Percentiles rank a stretch among this genome's conserved stretches.
These are phyloP conservation scores for Acomys russatus DNA, from an alignment of 2,797 vertebrate species.

Conservation along the genomic window DNA sequence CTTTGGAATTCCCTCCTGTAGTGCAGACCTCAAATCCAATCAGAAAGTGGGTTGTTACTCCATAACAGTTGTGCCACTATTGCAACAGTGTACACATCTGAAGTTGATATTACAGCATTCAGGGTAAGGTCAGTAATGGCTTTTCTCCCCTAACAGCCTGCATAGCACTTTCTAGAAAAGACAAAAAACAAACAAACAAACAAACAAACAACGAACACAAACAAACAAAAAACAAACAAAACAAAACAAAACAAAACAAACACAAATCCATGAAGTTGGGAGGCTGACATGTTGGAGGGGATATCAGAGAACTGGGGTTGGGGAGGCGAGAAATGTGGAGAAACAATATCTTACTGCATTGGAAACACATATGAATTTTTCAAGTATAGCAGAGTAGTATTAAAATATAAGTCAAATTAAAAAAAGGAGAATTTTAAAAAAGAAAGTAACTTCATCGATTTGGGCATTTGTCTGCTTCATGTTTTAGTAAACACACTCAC, in stretches of 20 bases:
- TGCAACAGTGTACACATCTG: not conserved
- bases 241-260: not conserved
- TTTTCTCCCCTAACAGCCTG: not conserved
- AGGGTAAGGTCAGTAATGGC: not conserved
- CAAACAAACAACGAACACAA: no score
- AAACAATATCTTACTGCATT: not conserved
- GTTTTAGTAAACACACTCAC: conserved; percentile 7
- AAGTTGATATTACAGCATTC: not conserved
- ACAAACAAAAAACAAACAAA: not conserved
- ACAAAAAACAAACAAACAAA: not conserved
- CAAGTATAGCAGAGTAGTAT: not conserved
- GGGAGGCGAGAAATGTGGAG: not conserved
- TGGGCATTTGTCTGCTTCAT: not conserved
- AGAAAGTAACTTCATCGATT: not conserved
- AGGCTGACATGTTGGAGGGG: not conserved
- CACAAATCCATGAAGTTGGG: not conserved
- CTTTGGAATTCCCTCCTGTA: not conserved
- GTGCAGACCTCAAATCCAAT: not conserved
- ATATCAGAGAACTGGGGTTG: not conserved
- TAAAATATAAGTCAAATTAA: not conserved
- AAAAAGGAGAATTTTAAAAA: not conserved
- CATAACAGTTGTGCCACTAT: not conserved
- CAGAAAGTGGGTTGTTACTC: not conserved
- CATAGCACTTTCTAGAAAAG: not conserved
- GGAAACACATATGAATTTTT: not conserved